phyloP scores from a whole-genome alignment of 37 sponge, comb jelly and placozoan genomes.

The Hormiphora californensis region DNA sequence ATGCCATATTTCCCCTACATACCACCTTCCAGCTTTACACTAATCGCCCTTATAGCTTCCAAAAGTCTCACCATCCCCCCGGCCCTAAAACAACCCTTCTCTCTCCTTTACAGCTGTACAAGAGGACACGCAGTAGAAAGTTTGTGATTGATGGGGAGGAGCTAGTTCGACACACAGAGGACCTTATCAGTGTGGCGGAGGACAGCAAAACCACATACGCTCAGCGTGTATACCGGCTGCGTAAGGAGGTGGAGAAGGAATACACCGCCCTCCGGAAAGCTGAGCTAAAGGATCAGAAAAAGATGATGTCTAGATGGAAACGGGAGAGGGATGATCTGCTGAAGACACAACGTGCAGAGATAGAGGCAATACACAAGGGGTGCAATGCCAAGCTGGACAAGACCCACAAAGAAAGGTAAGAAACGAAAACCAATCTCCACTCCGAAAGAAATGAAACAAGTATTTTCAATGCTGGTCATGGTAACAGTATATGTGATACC shows the following conservation, averaged over 20 bases:
- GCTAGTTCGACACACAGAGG: slow-evolving; percentile 33
- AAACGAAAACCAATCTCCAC: background rate
- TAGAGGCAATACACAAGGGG: background rate
- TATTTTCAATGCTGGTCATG: too few species aligned
- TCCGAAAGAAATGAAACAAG: too few species aligned
- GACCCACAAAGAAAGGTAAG: slow-evolving; percentile 22
- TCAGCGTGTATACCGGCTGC: background rate
- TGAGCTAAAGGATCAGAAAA: slow-evolving; percentile 4
- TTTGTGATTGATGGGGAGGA: slow-evolving; percentile 48
- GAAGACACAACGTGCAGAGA: background rate
- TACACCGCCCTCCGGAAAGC: slow-evolving; percentile 2
- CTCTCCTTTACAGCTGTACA: slow-evolving; percentile 36
- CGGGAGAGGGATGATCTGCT: background rate
- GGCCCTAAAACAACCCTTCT: too few species aligned
- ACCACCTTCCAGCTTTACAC: background rate
- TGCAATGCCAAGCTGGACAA: background rate
- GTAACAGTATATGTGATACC: background rate
- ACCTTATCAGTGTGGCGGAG: background rate
- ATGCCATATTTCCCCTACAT: background rate
- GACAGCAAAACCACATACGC: slow-evolving; percentile 22
- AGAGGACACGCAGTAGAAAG: background rate
- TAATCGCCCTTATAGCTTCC: too few species aligned
- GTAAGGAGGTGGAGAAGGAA: slow-evolving; percentile 14
- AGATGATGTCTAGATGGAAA: slow-evolving; percentile 30
- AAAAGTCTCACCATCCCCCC: too few species aligned